Conservation (phyloP, 2,113 vertebrate species). For the Lycaon pictus region DNA sequence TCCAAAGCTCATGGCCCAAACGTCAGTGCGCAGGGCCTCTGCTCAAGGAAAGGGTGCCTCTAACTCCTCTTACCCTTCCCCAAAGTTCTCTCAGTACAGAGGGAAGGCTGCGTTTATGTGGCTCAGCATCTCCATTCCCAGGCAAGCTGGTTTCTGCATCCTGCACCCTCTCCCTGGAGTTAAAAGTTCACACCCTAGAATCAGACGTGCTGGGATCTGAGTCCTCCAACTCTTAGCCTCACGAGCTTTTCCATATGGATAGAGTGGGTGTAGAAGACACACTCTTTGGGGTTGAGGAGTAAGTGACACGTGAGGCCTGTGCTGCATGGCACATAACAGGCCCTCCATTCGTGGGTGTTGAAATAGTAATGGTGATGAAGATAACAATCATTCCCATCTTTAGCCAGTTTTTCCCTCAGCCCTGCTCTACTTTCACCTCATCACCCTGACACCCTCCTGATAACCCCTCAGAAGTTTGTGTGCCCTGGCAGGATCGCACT, state of each 20-base stretch:
- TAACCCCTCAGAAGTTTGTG: not conserved
- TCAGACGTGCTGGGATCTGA: constrained; percentile 37
- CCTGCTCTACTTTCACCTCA: constrained; percentile 46
- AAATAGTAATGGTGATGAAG: not conserved
- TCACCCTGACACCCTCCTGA: not conserved
- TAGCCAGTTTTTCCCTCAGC: not conserved
- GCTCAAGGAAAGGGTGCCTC: not conserved
- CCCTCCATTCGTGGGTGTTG: constrained; percentile 45
- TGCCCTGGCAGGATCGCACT: not conserved
- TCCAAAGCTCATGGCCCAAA: not conserved
- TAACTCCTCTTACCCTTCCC: not conserved
- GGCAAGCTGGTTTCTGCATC: not conserved
- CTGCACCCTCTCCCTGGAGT: not conserved
- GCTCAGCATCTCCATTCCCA: not conserved
- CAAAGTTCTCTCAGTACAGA: not conserved
- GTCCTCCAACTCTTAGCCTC: not conserved
- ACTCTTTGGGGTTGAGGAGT: not conserved
- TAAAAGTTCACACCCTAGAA: constrained; percentile 17
- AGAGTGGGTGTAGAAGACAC: constrained; percentile 45
- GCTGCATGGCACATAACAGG: not conserved
- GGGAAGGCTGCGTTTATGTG: not conserved
- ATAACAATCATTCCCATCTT: not conserved
- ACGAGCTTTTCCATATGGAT: constrained; percentile 32
- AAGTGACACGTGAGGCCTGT: constrained; percentile 10
- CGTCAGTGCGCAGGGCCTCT: not conserved